Base-by-base conservation (phyloP, 2,888 invertebrate species). In the Phania funesta region DNA sequence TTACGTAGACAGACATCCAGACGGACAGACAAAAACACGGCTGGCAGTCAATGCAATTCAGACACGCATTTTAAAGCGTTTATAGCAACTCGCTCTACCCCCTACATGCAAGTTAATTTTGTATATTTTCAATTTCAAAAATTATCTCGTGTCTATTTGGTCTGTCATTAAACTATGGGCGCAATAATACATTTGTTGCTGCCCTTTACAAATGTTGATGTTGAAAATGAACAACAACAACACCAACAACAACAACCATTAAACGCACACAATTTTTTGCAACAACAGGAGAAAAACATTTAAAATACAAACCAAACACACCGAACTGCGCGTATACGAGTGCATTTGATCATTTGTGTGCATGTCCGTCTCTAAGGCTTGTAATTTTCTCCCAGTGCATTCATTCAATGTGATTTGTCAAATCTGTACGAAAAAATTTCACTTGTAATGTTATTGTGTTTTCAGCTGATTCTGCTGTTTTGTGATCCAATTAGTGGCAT, bases 401-500 rank as follows among this genome's bases (percentile, higher is more conserved):
- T 65, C n/a, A n/a, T n/a, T n/a, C n/a, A n/a, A 35, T 75, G 64
- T 65, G 64, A 54, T 64, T 74, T 74, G 56, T 56, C 74, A 56
- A 74, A 62, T 64, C 44, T 44, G 38, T 73, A 54, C n/a, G n/a
- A 8, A 62, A 60, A 20, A 64, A 48, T 50, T 77, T 68, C 50
- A 35, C 52, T 68, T 60, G 52, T 50, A 13, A 41, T 46, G 13
- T 64, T 32, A 26, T 46, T 64, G 41, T 52, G 7, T 22, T 46
- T 75, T 75, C 56, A 56, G 76, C 76, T 77, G 76, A 54, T 44
- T 46, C 68, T 38, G 54, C 67, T 68, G 67, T 68, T 74, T 64
- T 74, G 67, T 81, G 76, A 76, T 81, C 80, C 80, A 81, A 81
- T 81, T 81, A 81, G 76, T 81, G 71, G 76, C 54, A 73, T 81